These are phyloP conservation scores for Nothocercus julius DNA, from an alignment of 2,113 vertebrate species.

Conservation along the genomic window DNA sequence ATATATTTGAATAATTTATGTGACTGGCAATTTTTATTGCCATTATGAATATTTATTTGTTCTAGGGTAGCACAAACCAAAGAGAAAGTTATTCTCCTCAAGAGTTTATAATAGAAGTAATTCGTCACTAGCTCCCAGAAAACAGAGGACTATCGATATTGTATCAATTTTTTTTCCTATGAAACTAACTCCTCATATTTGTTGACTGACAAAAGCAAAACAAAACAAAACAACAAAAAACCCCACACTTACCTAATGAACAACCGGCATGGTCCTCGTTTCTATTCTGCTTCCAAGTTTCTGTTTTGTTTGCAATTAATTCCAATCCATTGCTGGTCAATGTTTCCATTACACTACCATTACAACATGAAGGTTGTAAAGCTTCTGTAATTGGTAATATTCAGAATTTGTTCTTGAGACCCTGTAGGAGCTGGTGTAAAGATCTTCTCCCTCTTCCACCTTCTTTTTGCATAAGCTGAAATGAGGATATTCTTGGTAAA, in stretches of 20 bases:
- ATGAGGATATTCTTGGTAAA: neutral
- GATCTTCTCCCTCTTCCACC: neutral
- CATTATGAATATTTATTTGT: neutral
- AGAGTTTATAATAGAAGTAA: neutral
- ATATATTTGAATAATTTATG: neutral
- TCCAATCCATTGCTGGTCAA: neutral
- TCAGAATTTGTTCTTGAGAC: neutral
- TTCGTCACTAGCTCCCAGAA: neutral
- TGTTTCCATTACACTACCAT: neutral
- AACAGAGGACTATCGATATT: neutral
- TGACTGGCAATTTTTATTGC: neutral
- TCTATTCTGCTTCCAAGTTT: neutral
- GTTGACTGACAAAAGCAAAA: neutral
- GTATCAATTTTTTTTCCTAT: neutral
- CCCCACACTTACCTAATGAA: neutral
- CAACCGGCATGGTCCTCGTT: neutral
- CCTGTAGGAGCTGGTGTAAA: neutral
- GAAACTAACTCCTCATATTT: neutral
- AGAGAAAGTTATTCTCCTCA: neutral
- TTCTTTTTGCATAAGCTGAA: neutral
- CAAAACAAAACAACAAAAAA: neutral
- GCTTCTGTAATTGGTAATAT: neutral
- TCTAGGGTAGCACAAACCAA: neutral
- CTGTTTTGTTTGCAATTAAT: neutral
- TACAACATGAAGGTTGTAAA: neutral